Percentiles rank a stretch among this genome's conserved stretches.
Evolutionary conservation across 1,140 invertebrate species (phyloP).

Genomic region (Caenorhabditis tropicalis): DNA sequence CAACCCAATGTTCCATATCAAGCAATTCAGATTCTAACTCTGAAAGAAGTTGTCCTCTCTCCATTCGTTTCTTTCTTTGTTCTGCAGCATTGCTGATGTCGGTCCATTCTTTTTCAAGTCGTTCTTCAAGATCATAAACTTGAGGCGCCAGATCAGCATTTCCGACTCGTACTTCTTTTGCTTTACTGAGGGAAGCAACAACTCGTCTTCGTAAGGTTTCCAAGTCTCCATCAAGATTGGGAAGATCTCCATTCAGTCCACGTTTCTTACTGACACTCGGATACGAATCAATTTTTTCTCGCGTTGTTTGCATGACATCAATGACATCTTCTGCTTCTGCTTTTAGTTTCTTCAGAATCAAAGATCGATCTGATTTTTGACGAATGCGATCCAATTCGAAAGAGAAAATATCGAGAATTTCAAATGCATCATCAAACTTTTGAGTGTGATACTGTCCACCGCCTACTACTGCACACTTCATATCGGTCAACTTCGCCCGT

Average conservation of each 20-base stretch:
- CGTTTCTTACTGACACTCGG: neutral
- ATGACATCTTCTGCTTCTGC: neutral
- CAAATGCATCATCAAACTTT: constrained; percentile 21
- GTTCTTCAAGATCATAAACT: constrained; percentile 15
- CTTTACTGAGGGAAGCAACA: neutral
- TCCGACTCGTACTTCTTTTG: neutral
- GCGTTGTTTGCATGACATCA: neutral
- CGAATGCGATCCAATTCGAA: neutral
- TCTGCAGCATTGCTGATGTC: constrained; percentile 9
- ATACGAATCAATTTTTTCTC: neutral
- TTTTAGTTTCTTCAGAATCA: neutral
- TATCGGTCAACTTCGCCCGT: neutral
- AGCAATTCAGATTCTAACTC: neutral
- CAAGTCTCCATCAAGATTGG: neutral
- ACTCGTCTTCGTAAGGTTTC: neutral
- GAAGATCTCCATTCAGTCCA: neutral
- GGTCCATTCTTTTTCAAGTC: constrained; percentile 10
- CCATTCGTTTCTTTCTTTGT: constrained; percentile 2
- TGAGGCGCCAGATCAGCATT: constrained; percentile 17
- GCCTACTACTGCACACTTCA: neutral
- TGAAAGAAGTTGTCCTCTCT: neutral
- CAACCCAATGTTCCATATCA: constrained; percentile 13
- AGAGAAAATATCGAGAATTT: constrained; percentile 5
- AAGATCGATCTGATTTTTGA: neutral
- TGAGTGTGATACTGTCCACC: neutral